Percentiles rank a stretch among this genome's conserved stretches.
Conservation (phyloP, 1,140 invertebrate species). For the Drosophila seguyi region DNA sequence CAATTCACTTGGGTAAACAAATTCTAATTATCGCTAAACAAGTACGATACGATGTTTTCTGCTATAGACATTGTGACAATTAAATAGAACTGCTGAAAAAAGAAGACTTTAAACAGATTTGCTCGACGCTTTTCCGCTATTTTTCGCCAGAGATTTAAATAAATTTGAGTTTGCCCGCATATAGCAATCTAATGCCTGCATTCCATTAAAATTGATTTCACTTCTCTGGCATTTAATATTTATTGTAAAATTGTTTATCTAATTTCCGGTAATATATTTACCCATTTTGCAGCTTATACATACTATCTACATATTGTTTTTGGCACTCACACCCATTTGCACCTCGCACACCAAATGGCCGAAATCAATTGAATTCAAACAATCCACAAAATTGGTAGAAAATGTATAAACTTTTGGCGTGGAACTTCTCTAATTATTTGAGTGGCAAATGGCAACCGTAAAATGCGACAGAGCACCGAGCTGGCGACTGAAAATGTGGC, state of each 20-base stretch:
- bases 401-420: slow-evolving; percentile 44
- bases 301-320: slow-evolving; percentile 39
- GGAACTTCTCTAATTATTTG: slow-evolving; percentile 68
- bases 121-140: slow-evolving; percentile 1
- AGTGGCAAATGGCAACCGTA: slow-evolving; percentile 43
- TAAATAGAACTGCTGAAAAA: slow-evolving; percentile 1
- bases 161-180: slow-evolving; percentile 24
- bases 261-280: slow-evolving; percentile 55
- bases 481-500: slow-evolving; percentile 14
- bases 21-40: slow-evolving; percentile 32
- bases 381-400: slow-evolving; percentile 38
- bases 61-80: slow-evolving; percentile 1
- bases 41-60: slow-evolving; percentile 18
- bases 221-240: slow-evolving; percentile 29
- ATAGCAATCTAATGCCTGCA: slow-evolving; percentile 7
- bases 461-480: slow-evolving; percentile 38
- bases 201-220: slow-evolving; percentile 25
- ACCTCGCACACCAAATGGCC: slow-evolving; percentile 14
- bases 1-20: slow-evolving; percentile 52
- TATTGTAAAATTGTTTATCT: slow-evolving; percentile 49
- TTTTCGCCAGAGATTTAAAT: slow-evolving; percentile 9
- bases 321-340: not conserved
- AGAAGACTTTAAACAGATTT: slow-evolving; percentile 1
- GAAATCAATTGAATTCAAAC: slow-evolving; percentile 40
- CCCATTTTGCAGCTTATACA: slow-evolving; percentile 21